Evolutionary conservation across 2,113 vertebrate species (phyloP).

Genomic region (Lipotes vexillifer): DNA sequence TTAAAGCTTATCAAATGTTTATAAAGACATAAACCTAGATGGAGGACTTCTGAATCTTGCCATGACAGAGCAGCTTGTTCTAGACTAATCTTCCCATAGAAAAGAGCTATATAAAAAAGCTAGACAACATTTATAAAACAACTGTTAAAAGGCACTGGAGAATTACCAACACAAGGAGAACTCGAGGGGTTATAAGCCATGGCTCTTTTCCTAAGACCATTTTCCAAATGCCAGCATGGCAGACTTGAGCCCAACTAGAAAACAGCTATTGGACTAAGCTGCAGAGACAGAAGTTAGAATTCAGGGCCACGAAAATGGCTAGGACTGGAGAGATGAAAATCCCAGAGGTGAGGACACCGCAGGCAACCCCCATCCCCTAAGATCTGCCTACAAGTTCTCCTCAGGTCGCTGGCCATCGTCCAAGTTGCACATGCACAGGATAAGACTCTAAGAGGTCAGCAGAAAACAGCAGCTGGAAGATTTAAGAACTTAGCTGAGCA

Average conservation of each 20-base stretch:
- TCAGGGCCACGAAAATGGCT: not conserved
- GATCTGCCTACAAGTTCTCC: not conserved
- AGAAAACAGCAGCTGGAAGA: not conserved
- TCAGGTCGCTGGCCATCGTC: not conserved
- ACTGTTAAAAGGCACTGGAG: not conserved
- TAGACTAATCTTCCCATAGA: not conserved
- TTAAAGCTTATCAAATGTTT: slow-evolving; percentile 31
- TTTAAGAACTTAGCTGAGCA: not conserved
- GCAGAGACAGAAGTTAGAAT: not conserved
- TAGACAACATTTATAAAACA: not conserved
- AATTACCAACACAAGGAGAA: not conserved
- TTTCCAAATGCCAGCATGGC: not conserved
- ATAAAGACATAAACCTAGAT: not conserved
- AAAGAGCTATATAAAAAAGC: not conserved
- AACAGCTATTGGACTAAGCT: not conserved
- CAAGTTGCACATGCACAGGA: not conserved
- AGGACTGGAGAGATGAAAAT: not conserved
- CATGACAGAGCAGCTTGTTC: not conserved
- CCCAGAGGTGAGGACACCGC: not conserved
- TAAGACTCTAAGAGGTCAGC: not conserved
- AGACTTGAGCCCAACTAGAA: not conserved
- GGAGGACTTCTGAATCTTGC: not conserved
- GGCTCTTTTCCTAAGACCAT: not conserved
- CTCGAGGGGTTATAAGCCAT: not conserved
- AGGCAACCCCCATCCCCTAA: not conserved